Percentiles rank a stretch among this genome's conserved stretches.
Conservation (phyloP, 1,140 invertebrate species). For the Drosophila kurseongensis region DNA sequence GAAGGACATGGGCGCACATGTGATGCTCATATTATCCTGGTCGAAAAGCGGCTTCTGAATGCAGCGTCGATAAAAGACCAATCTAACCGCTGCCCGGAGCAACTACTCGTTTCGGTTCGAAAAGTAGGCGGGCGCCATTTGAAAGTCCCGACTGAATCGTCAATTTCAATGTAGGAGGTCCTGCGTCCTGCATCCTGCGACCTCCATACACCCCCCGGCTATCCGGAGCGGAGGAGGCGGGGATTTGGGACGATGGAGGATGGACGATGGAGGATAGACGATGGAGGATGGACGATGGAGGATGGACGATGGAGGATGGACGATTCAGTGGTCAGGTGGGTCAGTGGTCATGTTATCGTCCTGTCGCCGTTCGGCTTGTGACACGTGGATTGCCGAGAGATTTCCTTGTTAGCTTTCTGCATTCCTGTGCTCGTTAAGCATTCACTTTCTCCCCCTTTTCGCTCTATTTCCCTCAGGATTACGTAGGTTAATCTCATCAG, state of each 20-base stretch:
- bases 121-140: constrained; percentile 20
- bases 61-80: constrained; percentile 38
- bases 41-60: constrained; percentile 9
- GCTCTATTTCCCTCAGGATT: neutral
- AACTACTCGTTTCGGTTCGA: constrained; percentile 15
- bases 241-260: constrained; percentile 4
- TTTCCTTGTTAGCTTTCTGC: constrained; percentile 27
- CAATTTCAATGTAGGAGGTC: constrained; percentile 16
- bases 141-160: constrained; percentile 10
- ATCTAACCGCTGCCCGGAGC: constrained; percentile 39
- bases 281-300: constrained; percentile 8
- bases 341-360: constrained; percentile 31
- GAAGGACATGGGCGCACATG: neutral
- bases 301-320: neutral
- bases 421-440: constrained; percentile 22
- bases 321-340: constrained; percentile 13
- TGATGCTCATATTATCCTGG: constrained; percentile 19
- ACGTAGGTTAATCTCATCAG: neutral
- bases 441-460: neutral
- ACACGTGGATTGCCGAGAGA: constrained; percentile 39
- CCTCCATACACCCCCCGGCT: neutral
- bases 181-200: neutral
- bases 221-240: neutral
- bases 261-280: neutral
- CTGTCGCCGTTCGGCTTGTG: constrained; percentile 35